Percentiles rank a stretch among this genome's conserved stretches.
Conservation (phyloP, 2,797 vertebrate genomes). For the Takifugu ocellatus region DNA sequence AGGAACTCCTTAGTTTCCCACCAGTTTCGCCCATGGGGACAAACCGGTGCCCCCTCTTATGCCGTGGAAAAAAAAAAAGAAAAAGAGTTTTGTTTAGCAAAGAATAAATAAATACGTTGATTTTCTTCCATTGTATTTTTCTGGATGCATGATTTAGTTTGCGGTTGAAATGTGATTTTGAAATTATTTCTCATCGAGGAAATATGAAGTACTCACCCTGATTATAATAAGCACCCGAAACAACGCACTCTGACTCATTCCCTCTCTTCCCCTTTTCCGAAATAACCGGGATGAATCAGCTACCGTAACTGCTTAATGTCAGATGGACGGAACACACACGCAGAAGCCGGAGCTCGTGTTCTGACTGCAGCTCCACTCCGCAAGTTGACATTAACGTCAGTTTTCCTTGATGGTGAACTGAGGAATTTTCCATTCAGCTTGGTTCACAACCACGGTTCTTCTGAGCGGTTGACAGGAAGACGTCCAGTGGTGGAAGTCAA, state of each 20-base stretch:
- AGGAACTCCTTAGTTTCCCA: slow-evolving; percentile 65
- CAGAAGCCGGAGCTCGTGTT: slow-evolving; percentile 20
- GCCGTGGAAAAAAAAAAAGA: not conserved
- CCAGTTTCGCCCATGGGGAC: slow-evolving; percentile 27
- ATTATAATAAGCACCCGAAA: slow-evolving; percentile 32
- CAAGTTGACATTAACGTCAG: slow-evolving; percentile 67
- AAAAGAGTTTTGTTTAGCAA: slow-evolving; percentile 20
- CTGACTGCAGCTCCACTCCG: slow-evolving; percentile 39
- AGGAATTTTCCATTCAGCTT: slow-evolving; percentile 68
- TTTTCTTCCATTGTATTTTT: slow-evolving; percentile 2
- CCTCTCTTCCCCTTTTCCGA: slow-evolving; percentile 32
- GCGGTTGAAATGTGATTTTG: slow-evolving; percentile 20
- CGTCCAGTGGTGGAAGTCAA: not conserved
- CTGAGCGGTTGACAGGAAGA: slow-evolving; percentile 5
- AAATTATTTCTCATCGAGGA: slow-evolving; percentile 23
- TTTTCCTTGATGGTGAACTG: slow-evolving; percentile 55
- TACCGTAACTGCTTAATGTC: slow-evolving; percentile 46
- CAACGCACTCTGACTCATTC: slow-evolving; percentile 23
- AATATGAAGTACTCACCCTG: slow-evolving; percentile 40
- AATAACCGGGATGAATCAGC: slow-evolving; percentile 45
- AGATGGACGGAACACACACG: slow-evolving; percentile 25
- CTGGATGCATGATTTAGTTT: not conserved
- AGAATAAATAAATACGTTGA: slow-evolving; percentile 11
- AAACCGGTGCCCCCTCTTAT: slow-evolving; percentile 15
- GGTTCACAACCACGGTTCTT: slow-evolving; percentile 26